Base-by-base conservation (phyloP, 2,797 vertebrate genomes). In the Pampus argenteus region DNA sequence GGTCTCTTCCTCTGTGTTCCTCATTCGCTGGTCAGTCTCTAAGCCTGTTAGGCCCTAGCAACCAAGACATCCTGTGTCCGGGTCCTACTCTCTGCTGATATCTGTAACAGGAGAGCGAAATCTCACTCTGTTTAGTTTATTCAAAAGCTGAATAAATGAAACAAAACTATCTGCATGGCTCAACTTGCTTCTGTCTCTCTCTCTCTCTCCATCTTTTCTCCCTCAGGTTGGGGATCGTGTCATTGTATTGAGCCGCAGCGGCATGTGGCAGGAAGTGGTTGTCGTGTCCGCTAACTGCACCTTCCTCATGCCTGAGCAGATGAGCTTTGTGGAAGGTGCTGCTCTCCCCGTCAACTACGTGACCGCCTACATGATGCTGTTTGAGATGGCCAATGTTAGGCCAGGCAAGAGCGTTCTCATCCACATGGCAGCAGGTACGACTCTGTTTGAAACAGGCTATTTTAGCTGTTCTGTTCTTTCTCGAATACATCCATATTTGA, bases 341-440 rank as follows among this genome's bases (percentile, higher is more conserved):
- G 96, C 95, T 68, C 79, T 98, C 29, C 90, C 94, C 14, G 63
- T 96, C 23, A 97, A 96, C 92, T 98, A 98, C 83, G 50, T 97
- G 76, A 96, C 96, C 0, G 96, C 97, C 73, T 96, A 97, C 89
- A 94, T 98, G 95, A 88, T 97, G 86, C 94, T 98, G 50, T 97
- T 97, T 52, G 94, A 98, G 71, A 95, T 96, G 59, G 96, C 96
- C 74, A 96, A 96, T 60, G 67, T 97, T 31, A 91, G 93, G 76
- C 94, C 96, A 1, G 94, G 95, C 84, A 96, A 97, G 86, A 98
- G 95, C 0, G 87, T 98, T 59, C 95, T 98, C 13, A 79, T 97
- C 74, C 97, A 98, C 90, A 97, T 97, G 96, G 97, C 97, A 64
- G 96, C 96, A 94, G 97, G 97, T 98, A 88, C n/a, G n/a, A n/a